These are phyloP conservation scores for Notothenia coriiceps DNA, from an alignment of 2,113 vertebrate genomes.

Conservation along the genomic window DNA sequence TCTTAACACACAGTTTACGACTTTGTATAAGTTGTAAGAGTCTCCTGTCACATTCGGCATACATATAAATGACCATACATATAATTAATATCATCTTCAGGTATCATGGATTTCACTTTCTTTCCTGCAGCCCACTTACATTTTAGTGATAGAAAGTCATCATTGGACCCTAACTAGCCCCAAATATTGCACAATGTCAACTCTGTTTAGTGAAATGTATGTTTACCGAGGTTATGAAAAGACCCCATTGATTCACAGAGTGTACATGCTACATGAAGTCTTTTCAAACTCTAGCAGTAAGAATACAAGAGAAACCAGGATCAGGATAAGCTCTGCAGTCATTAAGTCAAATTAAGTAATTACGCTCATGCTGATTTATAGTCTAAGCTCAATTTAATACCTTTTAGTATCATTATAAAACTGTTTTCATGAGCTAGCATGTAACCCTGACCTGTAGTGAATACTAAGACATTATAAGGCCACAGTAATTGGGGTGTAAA, in stretches of 20 bases:
- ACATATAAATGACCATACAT: not conserved
- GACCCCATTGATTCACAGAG: not conserved
- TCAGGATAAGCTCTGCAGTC: conserved; percentile 22
- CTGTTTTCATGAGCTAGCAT: not conserved
- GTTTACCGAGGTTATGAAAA: not conserved
- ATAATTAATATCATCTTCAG: not conserved
- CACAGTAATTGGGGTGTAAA: not conserved
- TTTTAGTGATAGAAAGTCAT: too few relatives aligned
- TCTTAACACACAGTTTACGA: accelerated
- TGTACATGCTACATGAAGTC: not conserved
- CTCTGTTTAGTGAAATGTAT: not conserved
- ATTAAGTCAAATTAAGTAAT: conserved; percentile 31
- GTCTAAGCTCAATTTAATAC: conserved; percentile 26
- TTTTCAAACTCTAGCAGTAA: not conserved
- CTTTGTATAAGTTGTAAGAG: not conserved
- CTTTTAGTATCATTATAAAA: not conserved
- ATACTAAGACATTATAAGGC: conserved; percentile 8
- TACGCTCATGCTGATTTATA: conserved; percentile 11
- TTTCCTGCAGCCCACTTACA: not conserved
- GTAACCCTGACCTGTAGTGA: not conserved
- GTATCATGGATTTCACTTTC: not conserved
- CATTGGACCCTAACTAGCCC: not conserved
- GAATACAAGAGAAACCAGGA: not conserved
- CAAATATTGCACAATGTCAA: not conserved
- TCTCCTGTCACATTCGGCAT: conserved; percentile 24